Evolutionary conservation across 2,113 vertebrate species (phyloP), one percentile per base, ranked within the genome.

Genomic region (Ceyx cyanopectus): DNA sequence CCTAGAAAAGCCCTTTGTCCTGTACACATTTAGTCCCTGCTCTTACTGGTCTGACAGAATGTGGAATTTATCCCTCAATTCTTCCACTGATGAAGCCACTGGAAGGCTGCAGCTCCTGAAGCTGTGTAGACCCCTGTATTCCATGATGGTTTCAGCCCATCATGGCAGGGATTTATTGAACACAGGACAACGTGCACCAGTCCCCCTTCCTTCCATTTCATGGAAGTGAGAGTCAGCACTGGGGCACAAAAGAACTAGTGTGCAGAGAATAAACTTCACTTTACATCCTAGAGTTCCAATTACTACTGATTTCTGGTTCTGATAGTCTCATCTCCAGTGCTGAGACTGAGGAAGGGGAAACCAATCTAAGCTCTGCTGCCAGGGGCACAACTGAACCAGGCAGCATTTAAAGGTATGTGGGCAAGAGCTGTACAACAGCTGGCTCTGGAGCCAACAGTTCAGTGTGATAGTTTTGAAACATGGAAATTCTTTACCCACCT

Each of bases 391-490:
- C 14, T n/a, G 43, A 67, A 75, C 34, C 61, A 72, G 48, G 41
- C 34, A 70, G 65, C 11, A 7, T 70, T 66, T 85, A 14, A 60
- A 48, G 86, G 23, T 9, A 46, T 0, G 2, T 32, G 66, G 67
- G 21, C 11, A 32, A 46, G 60, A 81, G 86, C 62, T 67, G 69
- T 61, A 30, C 30, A 68, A 13, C 2, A 10, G 13, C 61, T 80
- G 61, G 61, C 41, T 67, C 66, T 81, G 80, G 78, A 73, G 82
- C 75, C 78, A 85, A 12, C 81, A 76, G 70, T 18, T 69, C 80
- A 37, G 63, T 80, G 74, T 7, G 27, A 26, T 27, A 8, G 72
- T 80, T 93, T 50, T 83, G 82, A 90, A 90, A 88, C n/a, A 77
- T 1, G 30, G 32, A 68, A 7, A 57, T 90, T 95, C 92, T 88